Evolutionary conservation across 2,113 vertebrate species (phyloP), one percentile per base, ranked within the genome.

Genomic region (Odontesthes bonariensis): DNA sequence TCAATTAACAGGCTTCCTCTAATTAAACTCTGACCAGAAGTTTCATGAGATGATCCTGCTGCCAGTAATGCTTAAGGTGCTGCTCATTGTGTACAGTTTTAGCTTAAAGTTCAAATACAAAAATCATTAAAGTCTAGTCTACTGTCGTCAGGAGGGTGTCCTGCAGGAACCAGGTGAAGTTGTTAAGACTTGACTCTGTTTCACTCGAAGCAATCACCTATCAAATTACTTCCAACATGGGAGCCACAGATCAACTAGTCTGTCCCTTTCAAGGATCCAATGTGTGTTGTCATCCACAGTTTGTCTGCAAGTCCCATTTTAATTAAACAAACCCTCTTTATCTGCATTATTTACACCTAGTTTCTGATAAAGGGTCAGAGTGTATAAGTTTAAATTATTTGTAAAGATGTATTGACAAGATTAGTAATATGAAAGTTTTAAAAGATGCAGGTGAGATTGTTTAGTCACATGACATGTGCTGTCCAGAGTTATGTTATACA

Each of bases 191-290:
- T 61, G 54, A 73, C 59, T 78, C 68, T 46, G 31, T 55, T 75
- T 59, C 61, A 72, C 27, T 10, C 72, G 53, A 63, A 82, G 49
- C 42, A 5, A 6, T 53, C 75, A 8, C 17, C 56, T 82, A 70
- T 92, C 89, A 72, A 7, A 10, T 92, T 64, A 82, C 90, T 65
- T 60, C 27, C 82, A 86, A 82, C 35, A 91, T 89, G 88, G 89
- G 33, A 16, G 69, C 78, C 44, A 16, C 27, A 68, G 73, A 75
- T 92, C 89, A 75, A 0, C 49, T 83, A 13, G 40, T 16, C 49
- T 9, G 40, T 60, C 38, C 60, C 38, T 58, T 52, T 17, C 1
- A 8, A 23, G 27, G 49, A 51, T 31, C 69, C 4, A 3, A 64
- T 49, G 74, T 46, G 31, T n/a, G 42, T n/a, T 61, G 46, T 52